phyloP scores from a whole-genome alignment of 2,888 invertebrate species.

The Bembecia ichneumoniformis region DNA sequence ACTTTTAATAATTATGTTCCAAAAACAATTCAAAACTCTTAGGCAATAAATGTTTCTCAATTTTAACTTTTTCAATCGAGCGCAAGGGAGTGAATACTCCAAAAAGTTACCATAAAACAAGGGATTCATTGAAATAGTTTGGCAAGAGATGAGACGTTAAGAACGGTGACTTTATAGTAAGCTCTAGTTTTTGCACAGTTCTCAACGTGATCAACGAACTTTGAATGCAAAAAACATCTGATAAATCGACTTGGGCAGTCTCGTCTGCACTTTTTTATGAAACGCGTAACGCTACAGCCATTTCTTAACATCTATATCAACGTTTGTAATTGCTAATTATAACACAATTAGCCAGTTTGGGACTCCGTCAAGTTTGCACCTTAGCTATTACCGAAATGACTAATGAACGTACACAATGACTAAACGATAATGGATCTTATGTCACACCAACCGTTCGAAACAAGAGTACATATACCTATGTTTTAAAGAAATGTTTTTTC shows the following conservation, averaged over 20 bases:
- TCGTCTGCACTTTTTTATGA: background rate
- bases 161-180: background rate
- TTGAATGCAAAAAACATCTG: background rate
- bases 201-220: background rate
- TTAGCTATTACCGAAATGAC: constrained; percentile 14
- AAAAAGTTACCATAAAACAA: background rate
- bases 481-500: background rate
- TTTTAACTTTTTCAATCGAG: background rate
- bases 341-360: constrained; percentile 38
- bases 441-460: constrained; percentile 1
- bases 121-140: background rate
- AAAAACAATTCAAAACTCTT: too few species aligned
- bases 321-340: constrained; percentile 43
- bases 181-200: background rate
- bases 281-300: background rate
- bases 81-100: background rate
- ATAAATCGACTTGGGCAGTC: background rate
- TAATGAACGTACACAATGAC: background rate
- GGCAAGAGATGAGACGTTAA: background rate
- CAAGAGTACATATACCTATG: background rate
- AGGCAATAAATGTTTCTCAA: background rate
- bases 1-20: too few species aligned
- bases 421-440: constrained; percentile 11
- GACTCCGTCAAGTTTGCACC: constrained; percentile 37
- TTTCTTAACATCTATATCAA: constrained; percentile 19